These are phyloP conservation scores for Pomacea maculata DNA, from an alignment of 1,140 invertebrate genomes.

Conservation along the genomic window DNA sequence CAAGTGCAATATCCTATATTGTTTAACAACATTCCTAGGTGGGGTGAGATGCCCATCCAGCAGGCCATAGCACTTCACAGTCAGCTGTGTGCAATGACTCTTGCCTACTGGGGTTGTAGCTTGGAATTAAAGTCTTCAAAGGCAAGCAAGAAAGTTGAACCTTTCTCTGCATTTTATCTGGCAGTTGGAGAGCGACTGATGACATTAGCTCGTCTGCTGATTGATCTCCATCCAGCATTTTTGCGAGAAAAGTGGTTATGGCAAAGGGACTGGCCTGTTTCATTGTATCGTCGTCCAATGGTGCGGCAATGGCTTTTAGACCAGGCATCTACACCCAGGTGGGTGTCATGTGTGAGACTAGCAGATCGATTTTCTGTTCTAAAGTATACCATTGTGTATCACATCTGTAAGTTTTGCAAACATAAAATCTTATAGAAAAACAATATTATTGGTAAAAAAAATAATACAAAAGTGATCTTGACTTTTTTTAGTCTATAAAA, in stretches of 20 bases:
- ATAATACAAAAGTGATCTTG: too few relatives aligned
- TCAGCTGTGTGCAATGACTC: conserved; percentile 55
- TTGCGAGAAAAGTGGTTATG: conserved; percentile 52
- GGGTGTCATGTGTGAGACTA: not conserved
- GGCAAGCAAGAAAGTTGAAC: conserved; percentile 25
- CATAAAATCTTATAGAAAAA: too few relatives aligned
- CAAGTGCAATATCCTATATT: not conserved
- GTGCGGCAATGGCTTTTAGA: conserved; percentile 45
- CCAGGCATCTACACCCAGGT: conserved; percentile 31
- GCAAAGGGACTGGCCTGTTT: conserved; percentile 47
- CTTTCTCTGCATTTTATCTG: conserved; percentile 49
- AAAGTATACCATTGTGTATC: too few relatives aligned
- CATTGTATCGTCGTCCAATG: conserved; percentile 47
- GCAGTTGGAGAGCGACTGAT: conserved; percentile 52
- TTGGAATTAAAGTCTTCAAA: conserved; percentile 19
- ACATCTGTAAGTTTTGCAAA: too few relatives aligned
- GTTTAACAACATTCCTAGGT: conserved; percentile 23
- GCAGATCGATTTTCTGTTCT: too few relatives aligned
- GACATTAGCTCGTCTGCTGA: conserved; percentile 46
- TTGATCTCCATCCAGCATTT: conserved; percentile 47
- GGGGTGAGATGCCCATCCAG: conserved; percentile 59
- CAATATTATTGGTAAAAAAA: too few relatives aligned
- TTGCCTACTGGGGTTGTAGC: conserved; percentile 55
- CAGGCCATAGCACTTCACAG: conserved; percentile 58
- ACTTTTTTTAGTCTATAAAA: too few relatives aligned